Percentiles rank a stretch among this genome's conserved stretches.
Conservation (phyloP, 2,113 vertebrate species). For the Campylomormyrus tamandua region DNA sequence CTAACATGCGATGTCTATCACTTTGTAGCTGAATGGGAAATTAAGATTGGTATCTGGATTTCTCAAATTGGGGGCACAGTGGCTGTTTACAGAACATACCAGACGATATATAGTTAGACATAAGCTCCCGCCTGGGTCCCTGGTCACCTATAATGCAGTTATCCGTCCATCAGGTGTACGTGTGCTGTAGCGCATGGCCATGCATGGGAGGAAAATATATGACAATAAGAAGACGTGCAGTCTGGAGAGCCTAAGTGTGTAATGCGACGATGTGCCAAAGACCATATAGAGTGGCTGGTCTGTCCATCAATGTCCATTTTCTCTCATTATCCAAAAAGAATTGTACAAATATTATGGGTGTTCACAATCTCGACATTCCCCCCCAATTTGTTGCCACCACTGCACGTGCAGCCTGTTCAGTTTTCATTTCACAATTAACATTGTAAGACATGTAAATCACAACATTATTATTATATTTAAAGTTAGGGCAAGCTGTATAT, state of each 20-base stretch:
- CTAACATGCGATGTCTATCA: conserved; percentile 14
- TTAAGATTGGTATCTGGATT: conserved; percentile 12
- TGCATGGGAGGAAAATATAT: no score
- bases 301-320: neutral
- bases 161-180: neutral
- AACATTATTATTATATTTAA: neutral
- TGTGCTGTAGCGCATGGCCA: neutral
- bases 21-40: conserved; percentile 13
- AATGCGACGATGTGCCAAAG: neutral
- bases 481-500: neutral
- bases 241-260: neutral
- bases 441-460: neutral
- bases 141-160: neutral
- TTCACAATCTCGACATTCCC: neutral
- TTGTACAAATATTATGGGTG: neutral
- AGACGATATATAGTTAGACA: neutral
- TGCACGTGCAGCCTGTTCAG: neutral
- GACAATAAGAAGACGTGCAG: neutral
- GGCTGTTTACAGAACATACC: conserved; percentile 8
- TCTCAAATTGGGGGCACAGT: neutral
- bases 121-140: neutral
- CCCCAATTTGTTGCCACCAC: neutral
- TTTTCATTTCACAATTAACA: neutral
- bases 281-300: neutral
- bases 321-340: neutral